Evolutionary conservation across 2,797 vertebrate species (phyloP).

Genomic region (Coendou prehensilis): DNA sequence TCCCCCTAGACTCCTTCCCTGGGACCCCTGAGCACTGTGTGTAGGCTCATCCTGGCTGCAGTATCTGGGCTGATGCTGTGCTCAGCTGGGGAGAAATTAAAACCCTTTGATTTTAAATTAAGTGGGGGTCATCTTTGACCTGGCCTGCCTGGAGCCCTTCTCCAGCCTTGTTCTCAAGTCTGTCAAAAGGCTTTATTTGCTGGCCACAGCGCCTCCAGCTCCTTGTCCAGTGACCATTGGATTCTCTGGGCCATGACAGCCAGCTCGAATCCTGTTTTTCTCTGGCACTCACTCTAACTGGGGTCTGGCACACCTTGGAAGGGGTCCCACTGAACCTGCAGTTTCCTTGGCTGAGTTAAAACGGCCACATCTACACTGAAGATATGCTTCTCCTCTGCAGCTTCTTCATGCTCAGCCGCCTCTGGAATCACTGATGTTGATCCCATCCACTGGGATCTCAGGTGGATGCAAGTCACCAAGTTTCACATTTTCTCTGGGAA

Average conservation of each 20-base stretch:
- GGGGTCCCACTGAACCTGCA: neutral
- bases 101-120: neutral
- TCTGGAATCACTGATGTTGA: neutral
- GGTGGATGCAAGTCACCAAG: neutral
- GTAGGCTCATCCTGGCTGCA: neutral
- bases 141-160: neutral
- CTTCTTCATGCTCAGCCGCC: neutral
- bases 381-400: neutral
- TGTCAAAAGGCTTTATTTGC: neutral
- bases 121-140: neutral
- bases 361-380: neutral
- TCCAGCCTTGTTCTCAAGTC: neutral
- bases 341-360: constrained; percentile 27
- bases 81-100: neutral
- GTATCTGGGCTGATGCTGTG: neutral
- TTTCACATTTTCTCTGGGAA: neutral
- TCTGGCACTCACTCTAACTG: neutral
- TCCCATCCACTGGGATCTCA: neutral
- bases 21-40: neutral
- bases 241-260: neutral
- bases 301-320: neutral
- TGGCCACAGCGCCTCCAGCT: neutral
- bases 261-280: neutral
- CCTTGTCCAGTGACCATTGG: neutral
- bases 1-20: neutral